Conservation (phyloP, 2,113 vertebrate species). For the Psittacus erithacus region DNA sequence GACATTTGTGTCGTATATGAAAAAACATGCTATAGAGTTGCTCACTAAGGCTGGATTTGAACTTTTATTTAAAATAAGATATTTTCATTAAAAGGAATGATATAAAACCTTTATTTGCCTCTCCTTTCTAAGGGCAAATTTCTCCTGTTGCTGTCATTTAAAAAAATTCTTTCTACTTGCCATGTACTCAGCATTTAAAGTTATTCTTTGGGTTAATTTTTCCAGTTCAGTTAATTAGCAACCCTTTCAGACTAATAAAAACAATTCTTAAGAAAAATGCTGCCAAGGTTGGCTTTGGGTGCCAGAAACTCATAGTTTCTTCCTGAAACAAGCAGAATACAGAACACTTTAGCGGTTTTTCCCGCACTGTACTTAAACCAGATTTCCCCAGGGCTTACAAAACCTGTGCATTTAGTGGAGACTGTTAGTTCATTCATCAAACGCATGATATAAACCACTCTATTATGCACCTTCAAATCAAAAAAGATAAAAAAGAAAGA, state of each 20-base stretch:
- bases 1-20: background rate
- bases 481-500: background rate
- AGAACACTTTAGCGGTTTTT: conserved; percentile 37
- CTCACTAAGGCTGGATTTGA: background rate
- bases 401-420: conserved; percentile 26
- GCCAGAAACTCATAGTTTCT: background rate
- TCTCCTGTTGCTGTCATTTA: background rate
- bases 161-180: background rate
- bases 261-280: background rate
- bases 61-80: background rate
- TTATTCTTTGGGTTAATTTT: conserved; percentile 26
- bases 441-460: conserved; percentile 14
- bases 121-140: background rate
- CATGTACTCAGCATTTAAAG: background rate
- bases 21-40: background rate
- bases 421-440: conserved; percentile 42
- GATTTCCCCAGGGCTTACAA: background rate
- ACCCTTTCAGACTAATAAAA: background rate
- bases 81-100: background rate
- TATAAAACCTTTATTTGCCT: background rate
- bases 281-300: background rate
- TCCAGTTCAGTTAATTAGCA: background rate
- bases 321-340: conserved; percentile 13
- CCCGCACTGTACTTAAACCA: conserved; percentile 17
- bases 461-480: conserved; percentile 32